Base-by-base conservation (phyloP, 2,888 invertebrate species). In the Oasisia sp. region DNA sequence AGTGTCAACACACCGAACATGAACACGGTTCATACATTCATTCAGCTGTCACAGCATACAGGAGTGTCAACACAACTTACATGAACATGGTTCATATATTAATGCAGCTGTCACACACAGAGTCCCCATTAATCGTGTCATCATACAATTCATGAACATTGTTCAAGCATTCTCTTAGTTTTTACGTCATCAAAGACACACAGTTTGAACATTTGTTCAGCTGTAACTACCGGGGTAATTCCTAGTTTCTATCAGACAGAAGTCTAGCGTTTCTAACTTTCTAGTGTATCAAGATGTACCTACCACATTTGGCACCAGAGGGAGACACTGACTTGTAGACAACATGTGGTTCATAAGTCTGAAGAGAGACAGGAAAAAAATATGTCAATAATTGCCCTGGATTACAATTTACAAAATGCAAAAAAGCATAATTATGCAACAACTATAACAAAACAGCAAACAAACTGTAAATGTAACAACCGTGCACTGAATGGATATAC, bases 301-400 rank as follows among this genome's bases (percentile, higher is more conserved):
- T 74, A 74, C 74, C 74, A 74, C 74, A 74, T 74, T 74, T 74
- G 74, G n/a, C 74, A 74, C 74, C 74, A 74, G 74, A 74, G 27
- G 74, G 74, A 19, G 74, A 74, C 74, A 74, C 74, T 74, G 74
- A 74, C 74, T 74, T 74, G 74, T 74, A 74, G 74, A 74, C 74
- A 27, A 74, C 74, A 74, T 74, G 74, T 74, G 74, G 74, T 74
- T 74, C 74, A 74, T 74, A 74, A 27, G 74, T 74, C 74, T 74
- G 74, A 27, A 74, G 74, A 74, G n/a, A 74, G 27, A 74, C 19
- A 19, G 19, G 74, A 74, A 3, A 7, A 74, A 74, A 74, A 27
- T 7, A 74, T 27, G 19, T 74, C 27, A 74, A 27, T 27, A n/a
- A 74, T 4, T 56, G 14, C 14, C 1, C 14, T 56, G 14, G 56